A percentile compares a stretch with the other conserved stretches of the same genome.
These are phyloP conservation scores for Dipodomys merriami DNA, from an alignment of 2,113 vertebrate genomes.

Conservation along the genomic window DNA sequence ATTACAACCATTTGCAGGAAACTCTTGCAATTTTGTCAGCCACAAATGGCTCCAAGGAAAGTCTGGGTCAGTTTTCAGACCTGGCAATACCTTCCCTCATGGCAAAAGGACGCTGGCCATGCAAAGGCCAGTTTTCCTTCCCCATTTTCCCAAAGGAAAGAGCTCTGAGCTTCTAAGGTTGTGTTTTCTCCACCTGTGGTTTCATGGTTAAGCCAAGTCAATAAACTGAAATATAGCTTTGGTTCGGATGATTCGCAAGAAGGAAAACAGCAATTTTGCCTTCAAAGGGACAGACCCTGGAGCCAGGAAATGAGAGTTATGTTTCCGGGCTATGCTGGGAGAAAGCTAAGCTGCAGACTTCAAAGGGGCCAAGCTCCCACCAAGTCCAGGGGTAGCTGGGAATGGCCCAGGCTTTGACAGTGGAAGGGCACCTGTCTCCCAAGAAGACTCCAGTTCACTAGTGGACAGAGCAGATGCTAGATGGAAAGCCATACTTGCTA, in stretches of 20 bases:
- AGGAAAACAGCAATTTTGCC: slow-evolving; percentile 76
- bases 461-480: background rate
- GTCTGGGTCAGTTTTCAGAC: slow-evolving; percentile 76
- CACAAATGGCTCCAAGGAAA: slow-evolving; percentile 77
- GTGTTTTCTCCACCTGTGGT: slow-evolving; percentile 83
- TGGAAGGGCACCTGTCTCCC: slow-evolving; percentile 11
- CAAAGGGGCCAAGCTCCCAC: background rate
- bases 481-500: background rate
- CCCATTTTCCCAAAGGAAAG: slow-evolving; percentile 67
- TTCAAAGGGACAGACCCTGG: slow-evolving; percentile 64
- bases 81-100: slow-evolving; percentile 66
- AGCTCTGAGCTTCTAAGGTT: slow-evolving; percentile 48
- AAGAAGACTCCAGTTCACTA: background rate
- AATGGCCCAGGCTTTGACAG: background rate
- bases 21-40: slow-evolving; percentile 69
- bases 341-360: background rate
- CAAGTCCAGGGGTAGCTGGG: background rate
- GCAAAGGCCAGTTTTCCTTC: slow-evolving; percentile 67
- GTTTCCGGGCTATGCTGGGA: slow-evolving; percentile 55
- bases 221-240: slow-evolving; percentile 79
- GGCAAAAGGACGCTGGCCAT: slow-evolving; percentile 57
- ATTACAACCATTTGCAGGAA: slow-evolving; percentile 69
- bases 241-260: slow-evolving; percentile 71
- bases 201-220: slow-evolving; percentile 80
- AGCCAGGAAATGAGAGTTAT: slow-evolving; percentile 75